Base-by-base conservation (phyloP, 2,888 invertebrate genomes). In the Spicauda simplicius region DNA sequence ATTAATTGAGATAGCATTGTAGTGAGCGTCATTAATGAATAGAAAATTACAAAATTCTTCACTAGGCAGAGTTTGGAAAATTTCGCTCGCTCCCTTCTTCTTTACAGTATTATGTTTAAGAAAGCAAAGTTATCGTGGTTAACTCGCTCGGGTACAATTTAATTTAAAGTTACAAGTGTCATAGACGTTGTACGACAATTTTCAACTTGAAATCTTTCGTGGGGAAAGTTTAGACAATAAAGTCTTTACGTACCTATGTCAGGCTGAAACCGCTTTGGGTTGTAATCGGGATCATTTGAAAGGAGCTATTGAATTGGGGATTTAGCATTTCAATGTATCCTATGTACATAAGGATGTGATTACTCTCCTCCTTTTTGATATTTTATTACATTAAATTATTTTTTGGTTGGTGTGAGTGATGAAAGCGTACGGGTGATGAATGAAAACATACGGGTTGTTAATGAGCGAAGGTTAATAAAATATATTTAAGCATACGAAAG, bases 211-310 rank as follows among this genome's bases (percentile, higher is more conserved):
- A n/a, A 25, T 25, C 25, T 25, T 25, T 25, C 25, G 25, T n/a
- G 1, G 25, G 8, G 6, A 19, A 56, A 56, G 20, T 75, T 73
- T 70, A 72, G 69, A 68, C 69, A 71, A 72, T 71, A 69, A 73
- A 73, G 73, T 73, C 70, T 69, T 71, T 71, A 48, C 14, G n/a
- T 16, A 48, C n/a, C 48, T 2, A 25, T 25, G 5, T 25, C 16
- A 14, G 48, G 0, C 4, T 16, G 16, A 48, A 48, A n/a, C 48
- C n/a, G 14, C n/a, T 48, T 48, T 3, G 14, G 48, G 5, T 48
- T 16, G 16, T 16, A 48, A 48, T 48, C 48, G 16, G 48, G 16
- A 16, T 48, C 5, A 16, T 48, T 48, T 16, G n/a, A 48, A 48
- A 48, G n/a, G 48, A 48, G 16, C 16, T 1, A n/a, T 16, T 16